Evolutionary conservation across 1,140 invertebrate genomes (phyloP), one percentile per base, ranked within the genome.

Genomic region (Argopecten irradians): DNA sequence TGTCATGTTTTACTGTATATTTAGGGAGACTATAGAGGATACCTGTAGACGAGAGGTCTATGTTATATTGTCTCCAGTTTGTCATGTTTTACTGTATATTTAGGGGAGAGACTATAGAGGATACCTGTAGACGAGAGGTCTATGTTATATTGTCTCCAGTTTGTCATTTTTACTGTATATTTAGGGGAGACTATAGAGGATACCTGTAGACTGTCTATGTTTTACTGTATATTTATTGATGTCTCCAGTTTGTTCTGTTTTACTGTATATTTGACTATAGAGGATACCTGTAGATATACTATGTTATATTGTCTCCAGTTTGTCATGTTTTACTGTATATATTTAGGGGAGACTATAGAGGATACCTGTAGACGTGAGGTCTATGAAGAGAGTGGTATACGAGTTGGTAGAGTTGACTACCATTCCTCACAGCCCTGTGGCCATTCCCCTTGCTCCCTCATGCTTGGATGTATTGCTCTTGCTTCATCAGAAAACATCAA

Each of bases 341-440:
- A 86, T 36, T 39, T 19, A 86, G 97, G 97, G 22, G 97, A 97
- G 94, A 95, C 94, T 36, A 92, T 97, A 39, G 96, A 96, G 90
- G 96, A 96, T 88, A 96, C 96, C 36, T 96, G 96, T n/a, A 89
- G 95, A 82, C 92, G 97, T 84, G 97, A 97, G 93, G 96, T 97
- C 0, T 96, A 96, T 34, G 97, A 97, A 92, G 96, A 97, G 94
- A 96, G 96, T 89, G 96, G 96, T n/a, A 92, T 97, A 14, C 95
- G 96, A 83, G 96, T 96, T 13, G 95, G 95, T 8, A 89, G 94
- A n/a, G 95, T 97, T 28, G 92, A 95, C 35, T 96, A 96, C 89
- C 94, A 96, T 87, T 95, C 95, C 13, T 96, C 96, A 86, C 96
- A 97, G 92, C 96, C 96, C 46, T 97, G 96, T 96, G 96, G 96